A percentile compares a stretch with the other conserved stretches of the same genome.
These are phyloP conservation scores for Metallyticus violacea DNA, from an alignment of 2,888 invertebrate species.

Conservation along the genomic window DNA sequence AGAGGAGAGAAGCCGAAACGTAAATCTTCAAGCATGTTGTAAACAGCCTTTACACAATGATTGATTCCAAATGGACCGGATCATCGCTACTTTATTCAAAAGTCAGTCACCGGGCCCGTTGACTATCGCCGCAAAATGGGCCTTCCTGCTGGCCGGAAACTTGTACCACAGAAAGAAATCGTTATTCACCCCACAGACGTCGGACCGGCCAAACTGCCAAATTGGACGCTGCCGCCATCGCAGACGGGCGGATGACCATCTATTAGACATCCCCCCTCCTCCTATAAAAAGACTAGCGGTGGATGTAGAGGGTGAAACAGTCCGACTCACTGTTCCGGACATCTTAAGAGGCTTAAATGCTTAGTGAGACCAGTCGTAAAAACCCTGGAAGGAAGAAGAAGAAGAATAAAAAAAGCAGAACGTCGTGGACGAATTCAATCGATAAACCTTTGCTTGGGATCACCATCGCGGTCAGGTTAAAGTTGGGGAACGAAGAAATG, in stretches of 20 bases:
- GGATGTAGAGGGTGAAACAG: no score
- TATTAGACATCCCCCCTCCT: slow-evolving; percentile 3
- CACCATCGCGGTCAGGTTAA: neutral
- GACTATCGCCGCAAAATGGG: no score
- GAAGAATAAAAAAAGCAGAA: neutral
- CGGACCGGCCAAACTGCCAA: neutral
- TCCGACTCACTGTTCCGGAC: neutral
- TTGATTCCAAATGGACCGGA: neutral
- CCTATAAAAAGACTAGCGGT: no score
- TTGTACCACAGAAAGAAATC: neutral
- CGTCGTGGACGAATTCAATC: neutral
- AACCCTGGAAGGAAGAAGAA: neutral
- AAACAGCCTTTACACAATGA: neutral
- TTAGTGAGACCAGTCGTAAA: slow-evolving; percentile 22
- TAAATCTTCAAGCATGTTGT: neutral
- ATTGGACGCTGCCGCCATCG: slow-evolving; percentile 4
- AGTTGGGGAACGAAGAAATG: no score
- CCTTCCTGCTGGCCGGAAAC: neutral
- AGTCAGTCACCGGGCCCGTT: neutral
- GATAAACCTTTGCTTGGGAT: slow-evolving; percentile 14
- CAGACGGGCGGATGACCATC: slow-evolving; percentile 14
- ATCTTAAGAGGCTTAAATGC: slow-evolving; percentile 27
- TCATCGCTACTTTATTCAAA: neutral
- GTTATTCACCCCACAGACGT: slow-evolving; percentile 12
- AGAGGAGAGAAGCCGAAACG: neutral